Evolutionary conservation across 2,113 vertebrate genomes (phyloP), one percentile per base, ranked within the genome.

Genomic region (Crotophaga sulcirostris): DNA sequence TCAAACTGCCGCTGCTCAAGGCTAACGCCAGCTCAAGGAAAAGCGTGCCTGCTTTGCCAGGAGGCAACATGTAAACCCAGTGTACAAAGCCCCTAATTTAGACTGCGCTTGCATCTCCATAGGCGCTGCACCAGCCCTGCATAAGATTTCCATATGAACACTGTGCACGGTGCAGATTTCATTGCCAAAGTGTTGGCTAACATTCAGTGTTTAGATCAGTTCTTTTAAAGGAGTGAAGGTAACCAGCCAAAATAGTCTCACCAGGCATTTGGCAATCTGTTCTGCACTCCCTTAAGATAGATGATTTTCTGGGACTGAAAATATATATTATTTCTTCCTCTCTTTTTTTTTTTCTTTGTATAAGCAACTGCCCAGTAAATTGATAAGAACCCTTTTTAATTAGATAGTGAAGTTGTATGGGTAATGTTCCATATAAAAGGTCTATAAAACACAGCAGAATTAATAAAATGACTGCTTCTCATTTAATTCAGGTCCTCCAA

Each of bases 321-420:
- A 89, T 15, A 47, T 3, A n/a, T 28, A 72, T 90, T 93, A 75
- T 92, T 91, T 89, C 59, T 92, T 64, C 18, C 21, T 74, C 56
- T 26, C 42, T 82, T 88, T 54, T 64, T 49, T n/a, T 28, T 74
- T 59, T 25, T 47, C 83, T 88, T 54, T 67, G 13, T 42, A 83
- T 96, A 96, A 96, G 91, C 83, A 92, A 96, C 87, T 95, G 85
- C 94, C 95, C 95, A 96, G 86, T 88, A 97, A 96, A 97, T 92
- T 96, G 96, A 85, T 96, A 87, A 92, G 67, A 94, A 75, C 55
- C 73, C 73, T 76, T 97, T 96, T 97, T 97, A 96, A 96, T 97
- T 97, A 96, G 96, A 69, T 87, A 68, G 87, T 76, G 63, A 96
- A 87, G 78, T 95, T 95, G 67, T 90, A 87, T 96, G 95, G 84